Conservation (phyloP, 1,140 invertebrate species). For the Drosophila tristis region DNA sequence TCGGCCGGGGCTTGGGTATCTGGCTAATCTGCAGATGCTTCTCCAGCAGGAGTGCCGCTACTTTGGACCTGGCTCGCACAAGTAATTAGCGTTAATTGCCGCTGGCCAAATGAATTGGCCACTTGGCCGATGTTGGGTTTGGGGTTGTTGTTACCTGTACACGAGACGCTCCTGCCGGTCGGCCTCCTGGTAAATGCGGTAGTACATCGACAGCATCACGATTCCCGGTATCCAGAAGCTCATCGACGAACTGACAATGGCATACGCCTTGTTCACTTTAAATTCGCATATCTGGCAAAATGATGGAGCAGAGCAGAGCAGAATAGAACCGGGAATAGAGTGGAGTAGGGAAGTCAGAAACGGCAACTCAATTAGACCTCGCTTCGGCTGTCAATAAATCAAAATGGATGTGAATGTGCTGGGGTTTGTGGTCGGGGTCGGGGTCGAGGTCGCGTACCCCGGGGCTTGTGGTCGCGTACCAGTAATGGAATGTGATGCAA, state of each 20-base stretch:
- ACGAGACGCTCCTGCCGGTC: slow-evolving; percentile 95
- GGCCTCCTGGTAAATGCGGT: slow-evolving; percentile 95
- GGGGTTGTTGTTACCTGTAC: slow-evolving; percentile 87
- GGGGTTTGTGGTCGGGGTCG: background rate
- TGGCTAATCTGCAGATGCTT: slow-evolving; percentile 95
- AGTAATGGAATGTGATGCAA: slow-evolving; percentile 33
- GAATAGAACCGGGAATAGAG: slow-evolving; percentile 2
- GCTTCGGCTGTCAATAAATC: slow-evolving; percentile 27
- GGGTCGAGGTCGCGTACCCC: too few relatives aligned
- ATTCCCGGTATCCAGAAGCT: slow-evolving; percentile 98
- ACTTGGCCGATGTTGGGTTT: slow-evolving; percentile 53
- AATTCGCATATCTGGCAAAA: slow-evolving; percentile 89
- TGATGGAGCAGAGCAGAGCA: slow-evolving; percentile 12
- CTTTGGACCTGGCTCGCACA: slow-evolving; percentile 89
- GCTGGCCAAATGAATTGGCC: slow-evolving; percentile 28
- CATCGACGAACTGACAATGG: slow-evolving; percentile 95
- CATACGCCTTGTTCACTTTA: slow-evolving; percentile 95
- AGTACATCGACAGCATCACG: slow-evolving; percentile 98
- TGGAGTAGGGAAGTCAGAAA: background rate
- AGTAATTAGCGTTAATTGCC: slow-evolving; percentile 68
- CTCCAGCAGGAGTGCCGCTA: slow-evolving; percentile 92
- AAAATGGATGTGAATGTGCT: slow-evolving; percentile 7
- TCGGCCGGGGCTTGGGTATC: slow-evolving; percentile 89
- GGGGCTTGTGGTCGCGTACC: slow-evolving; percentile 9
- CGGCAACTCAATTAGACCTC: slow-evolving; percentile 33